Evolutionary conservation across 2,797 vertebrate genomes (phyloP).

Genomic region (Myotis daubentonii): DNA sequence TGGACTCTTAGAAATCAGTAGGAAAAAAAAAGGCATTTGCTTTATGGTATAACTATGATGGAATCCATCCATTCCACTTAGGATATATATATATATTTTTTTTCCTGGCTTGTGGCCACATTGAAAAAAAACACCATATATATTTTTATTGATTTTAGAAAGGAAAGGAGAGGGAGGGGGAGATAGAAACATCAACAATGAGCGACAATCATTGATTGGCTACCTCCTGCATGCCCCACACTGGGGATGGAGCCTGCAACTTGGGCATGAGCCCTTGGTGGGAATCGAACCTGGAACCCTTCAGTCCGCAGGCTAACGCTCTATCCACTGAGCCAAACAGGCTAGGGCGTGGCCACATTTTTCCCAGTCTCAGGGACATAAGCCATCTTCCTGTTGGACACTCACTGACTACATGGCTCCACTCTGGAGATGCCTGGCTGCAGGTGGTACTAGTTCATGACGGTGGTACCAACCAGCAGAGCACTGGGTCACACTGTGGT

Average conservation of each 20-base stretch:
- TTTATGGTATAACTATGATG: background rate
- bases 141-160: too few relatives aligned
- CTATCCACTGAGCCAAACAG: too few relatives aligned
- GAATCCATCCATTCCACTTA: background rate
- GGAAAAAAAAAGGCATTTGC: conserved; percentile 5
- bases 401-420: background rate
- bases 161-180: too few relatives aligned
- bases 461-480: background rate
- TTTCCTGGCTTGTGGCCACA: background rate
- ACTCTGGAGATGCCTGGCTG: background rate
- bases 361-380: background rate
- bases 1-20: conserved; percentile 24
- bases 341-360: background rate
- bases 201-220: too few relatives aligned
- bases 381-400: background rate
- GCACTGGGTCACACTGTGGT: background rate
- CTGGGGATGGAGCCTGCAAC: too few relatives aligned
- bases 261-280: too few relatives aligned
- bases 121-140: background rate
- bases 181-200: too few relatives aligned
- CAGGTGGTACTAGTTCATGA: background rate
- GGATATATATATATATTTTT: background rate
- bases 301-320: too few relatives aligned
- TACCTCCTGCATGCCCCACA: too few relatives aligned
- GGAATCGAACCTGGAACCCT: too few relatives aligned